A percentile compares a stretch with the other conserved stretches of the same genome.
These are phyloP conservation scores for Cloeon dipterum DNA, from an alignment of 2,888 invertebrate genomes.

Conservation along the genomic window DNA sequence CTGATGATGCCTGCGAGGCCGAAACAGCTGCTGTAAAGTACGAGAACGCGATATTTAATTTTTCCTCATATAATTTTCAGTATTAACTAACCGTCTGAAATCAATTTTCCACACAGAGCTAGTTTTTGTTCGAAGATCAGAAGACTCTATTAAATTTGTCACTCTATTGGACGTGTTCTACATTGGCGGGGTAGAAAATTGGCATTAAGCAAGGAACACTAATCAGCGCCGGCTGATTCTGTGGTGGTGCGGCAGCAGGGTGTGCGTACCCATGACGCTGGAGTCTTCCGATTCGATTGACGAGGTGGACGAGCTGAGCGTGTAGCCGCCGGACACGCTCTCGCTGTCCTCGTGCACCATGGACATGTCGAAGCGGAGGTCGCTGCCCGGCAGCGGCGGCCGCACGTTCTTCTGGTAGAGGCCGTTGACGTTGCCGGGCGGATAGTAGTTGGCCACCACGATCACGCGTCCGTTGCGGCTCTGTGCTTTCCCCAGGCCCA, in stretches of 20 bases:
- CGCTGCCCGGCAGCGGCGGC: constrained; percentile 15
- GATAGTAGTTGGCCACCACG: constrained; percentile 66
- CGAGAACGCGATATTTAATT: too few relatives aligned
- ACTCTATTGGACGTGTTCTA: too few relatives aligned
- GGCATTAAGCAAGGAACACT: too few relatives aligned
- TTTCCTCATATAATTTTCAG: too few relatives aligned
- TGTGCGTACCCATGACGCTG: background rate
- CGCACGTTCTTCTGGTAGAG: constrained; percentile 55
- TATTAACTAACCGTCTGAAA: too few relatives aligned
- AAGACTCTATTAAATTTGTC: too few relatives aligned
- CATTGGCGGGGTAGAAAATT: too few relatives aligned
- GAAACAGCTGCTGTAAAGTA: too few relatives aligned
- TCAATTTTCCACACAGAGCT: too few relatives aligned
- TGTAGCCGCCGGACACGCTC: background rate
- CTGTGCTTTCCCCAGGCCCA: constrained; percentile 62
- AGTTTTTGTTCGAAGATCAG: too few relatives aligned
- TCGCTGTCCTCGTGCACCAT: background rate
- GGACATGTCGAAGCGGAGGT: background rate
- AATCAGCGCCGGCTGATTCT: too few relatives aligned
- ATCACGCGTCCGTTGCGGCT: constrained; percentile 48
- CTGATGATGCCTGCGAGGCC: too few relatives aligned
- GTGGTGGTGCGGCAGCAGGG: background rate
- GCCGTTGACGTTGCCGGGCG: constrained; percentile 54
- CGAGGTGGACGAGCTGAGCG: background rate
- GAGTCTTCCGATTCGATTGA: background rate